Evolutionary conservation across 2,113 vertebrate species (phyloP).

Genomic region (Cepphus grylle): DNA sequence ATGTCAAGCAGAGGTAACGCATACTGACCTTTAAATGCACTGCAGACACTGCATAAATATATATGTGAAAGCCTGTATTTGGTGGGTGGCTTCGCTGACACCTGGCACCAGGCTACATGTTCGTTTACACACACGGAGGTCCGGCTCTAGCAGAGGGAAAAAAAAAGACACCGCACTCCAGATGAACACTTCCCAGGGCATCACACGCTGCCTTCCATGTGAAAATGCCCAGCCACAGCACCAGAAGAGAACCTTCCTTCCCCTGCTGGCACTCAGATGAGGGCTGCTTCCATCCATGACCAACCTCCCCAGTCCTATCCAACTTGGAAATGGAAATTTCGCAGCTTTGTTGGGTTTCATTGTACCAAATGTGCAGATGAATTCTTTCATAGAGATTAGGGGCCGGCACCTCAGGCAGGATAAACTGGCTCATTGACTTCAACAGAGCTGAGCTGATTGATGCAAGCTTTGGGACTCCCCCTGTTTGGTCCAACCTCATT

Average conservation of each 20-base stretch:
- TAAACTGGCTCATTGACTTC: slow-evolving; percentile 11
- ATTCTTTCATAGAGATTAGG: neutral
- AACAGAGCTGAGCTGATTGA: neutral
- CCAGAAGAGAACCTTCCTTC: neutral
- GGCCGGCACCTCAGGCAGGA: neutral
- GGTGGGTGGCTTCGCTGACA: neutral
- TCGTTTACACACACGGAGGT: neutral
- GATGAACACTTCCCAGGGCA: neutral
- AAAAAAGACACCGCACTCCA: neutral
- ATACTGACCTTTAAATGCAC: neutral
- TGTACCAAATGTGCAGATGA: neutral
- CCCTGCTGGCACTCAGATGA: neutral
- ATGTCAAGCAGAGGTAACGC: neutral
- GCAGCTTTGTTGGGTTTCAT: slow-evolving; percentile 9
- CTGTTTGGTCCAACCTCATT: neutral
- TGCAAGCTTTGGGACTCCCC: neutral
- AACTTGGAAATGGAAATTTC: slow-evolving; percentile 12
- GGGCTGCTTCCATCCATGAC: neutral
- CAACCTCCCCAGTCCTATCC: neutral
- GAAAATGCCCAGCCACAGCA: neutral
- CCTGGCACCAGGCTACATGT: neutral
- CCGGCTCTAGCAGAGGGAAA: neutral
- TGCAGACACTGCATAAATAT: neutral
- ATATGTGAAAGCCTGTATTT: neutral
- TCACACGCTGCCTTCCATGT: neutral